Conservation (phyloP, 2,888 invertebrate genomes). For the Ptilodon capucinus region DNA sequence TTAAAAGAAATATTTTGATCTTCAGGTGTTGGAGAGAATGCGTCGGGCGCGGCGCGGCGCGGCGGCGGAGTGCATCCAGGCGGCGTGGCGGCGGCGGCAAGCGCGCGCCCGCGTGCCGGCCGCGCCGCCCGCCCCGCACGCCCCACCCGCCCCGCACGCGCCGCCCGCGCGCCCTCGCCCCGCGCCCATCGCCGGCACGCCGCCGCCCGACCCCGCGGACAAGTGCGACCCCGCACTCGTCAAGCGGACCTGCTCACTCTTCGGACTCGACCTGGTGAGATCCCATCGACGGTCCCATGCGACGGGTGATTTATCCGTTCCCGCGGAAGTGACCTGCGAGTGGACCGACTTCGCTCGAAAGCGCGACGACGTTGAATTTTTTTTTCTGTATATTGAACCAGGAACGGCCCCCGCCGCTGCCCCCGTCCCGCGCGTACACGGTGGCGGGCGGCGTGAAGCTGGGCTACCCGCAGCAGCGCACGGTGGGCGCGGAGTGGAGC, state of each 20-base stretch:
- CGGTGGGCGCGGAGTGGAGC: constrained; percentile 95
- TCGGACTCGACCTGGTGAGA: constrained; percentile 91
- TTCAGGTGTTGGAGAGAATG: constrained; percentile 90
- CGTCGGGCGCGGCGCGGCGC: constrained; percentile 89
- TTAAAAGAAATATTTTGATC: too few species aligned
- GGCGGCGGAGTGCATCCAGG: constrained; percentile 92
- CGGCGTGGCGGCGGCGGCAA: constrained; percentile 93
- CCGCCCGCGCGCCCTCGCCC: constrained; percentile 89
- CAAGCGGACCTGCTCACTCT: constrained; percentile 94
- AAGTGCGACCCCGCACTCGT: constrained; percentile 95
- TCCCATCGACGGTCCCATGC: background rate
- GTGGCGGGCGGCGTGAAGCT: constrained; percentile 95
- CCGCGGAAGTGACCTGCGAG: constrained; percentile 40
- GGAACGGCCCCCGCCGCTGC: constrained; percentile 96
- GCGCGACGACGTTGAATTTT: background rate
- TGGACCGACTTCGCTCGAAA: constrained; percentile 14
- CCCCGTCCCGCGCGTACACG: constrained; percentile 94
- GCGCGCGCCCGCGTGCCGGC: constrained; percentile 80
- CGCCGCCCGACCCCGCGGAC: constrained; percentile 92
- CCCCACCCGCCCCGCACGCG: constrained; percentile 76
- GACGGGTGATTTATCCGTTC: too few species aligned
- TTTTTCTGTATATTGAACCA: constrained; percentile 46
- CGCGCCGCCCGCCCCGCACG: constrained; percentile 53
- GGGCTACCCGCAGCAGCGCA: constrained; percentile 95
- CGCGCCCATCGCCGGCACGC: constrained; percentile 95